Base-by-base conservation (phyloP, 2,888 invertebrate species). In the Cerastis leucographa region DNA sequence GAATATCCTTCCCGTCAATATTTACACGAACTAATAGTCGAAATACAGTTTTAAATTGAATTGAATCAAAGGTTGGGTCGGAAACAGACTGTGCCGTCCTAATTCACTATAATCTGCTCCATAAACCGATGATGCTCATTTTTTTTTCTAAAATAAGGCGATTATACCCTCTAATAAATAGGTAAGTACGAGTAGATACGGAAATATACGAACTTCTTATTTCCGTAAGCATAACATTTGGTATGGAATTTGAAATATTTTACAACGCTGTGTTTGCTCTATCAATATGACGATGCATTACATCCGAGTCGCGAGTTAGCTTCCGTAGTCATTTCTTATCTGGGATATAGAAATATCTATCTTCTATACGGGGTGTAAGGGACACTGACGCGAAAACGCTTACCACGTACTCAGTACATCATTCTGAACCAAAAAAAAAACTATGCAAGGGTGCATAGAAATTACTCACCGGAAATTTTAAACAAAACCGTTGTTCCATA, bases 331-430 rank as follows among this genome's bases (percentile, higher is more conserved):
- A 78, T 77, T 76, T 77, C 79, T 69, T 61, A 73, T 65, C 68
- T 76, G 80, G 81, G 84, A 81, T 77, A 87, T 86, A 86, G 79
- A 88, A 89, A 89, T 85, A 87, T 83, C 35, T 1, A 3, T 35
- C 35, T 35, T 35, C 35, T 35, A 35, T 35, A 35, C 35, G 3
- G 35, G 35, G 35, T 35, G 35, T 35, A 35, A 3, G 35, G 35
- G 35, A 35, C 35, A 35, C 35, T 35, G 35, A 35, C 35, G 35
- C 35, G 35, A 35, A 35, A 35, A 35, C 35, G 35, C 35, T n/a
- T n/a, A n/a, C n/a, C n/a, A n/a, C n/a, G n/a, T n/a, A n/a, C n/a
- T 35, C 35, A 35, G 35, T 35, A 35, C 35, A 35, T 35, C 3
- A 35, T 35, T 35, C 35, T 35, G 35, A 35, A 35, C 35, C 35